Evolutionary conservation across 2,797 vertebrate species (phyloP), one percentile per base, ranked within the genome.

Genomic region (Myotis findleyi): DNA sequence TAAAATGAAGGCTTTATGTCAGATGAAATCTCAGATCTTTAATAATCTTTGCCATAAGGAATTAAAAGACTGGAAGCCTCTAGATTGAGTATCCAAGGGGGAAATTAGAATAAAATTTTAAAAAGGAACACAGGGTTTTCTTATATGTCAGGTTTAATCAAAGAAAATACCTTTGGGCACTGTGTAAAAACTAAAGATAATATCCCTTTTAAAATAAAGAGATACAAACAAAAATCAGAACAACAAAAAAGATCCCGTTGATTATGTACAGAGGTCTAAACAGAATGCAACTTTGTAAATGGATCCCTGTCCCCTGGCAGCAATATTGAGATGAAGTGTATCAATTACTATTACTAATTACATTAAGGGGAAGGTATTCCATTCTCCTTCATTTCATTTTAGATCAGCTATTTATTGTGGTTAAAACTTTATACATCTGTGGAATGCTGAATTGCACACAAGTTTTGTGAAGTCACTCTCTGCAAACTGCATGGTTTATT

Each of bases 331-430:
- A 97, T 44, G 96, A 33, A 18, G 82, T 71, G 59, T 98, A 98
- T 98, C 98, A 96, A 82, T 98, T 98, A 98, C 97, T 83, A 91
- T 90, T 97, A 97, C 98, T 98, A 98, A 98, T 98, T 98, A 98
- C 95, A 97, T 96, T 98, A 98, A 98, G 97, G 95, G 88, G 18
- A 95, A 90, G 84, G 49, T 93, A 89, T 90, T 97, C 96, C 91
- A 85, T 79, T 95, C 68, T 94, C 73, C 71, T 97, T 86, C 93
- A 91, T 77, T 94, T 97, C 85, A 89, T 79, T 96, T 87, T 90
- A 82, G 66, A 85, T 89, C 20, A 75, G 82, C 30, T n/a, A 53
- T 38, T 96, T 95, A 93, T 91, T 95, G 66, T 85, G 53, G 97
- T 93, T 97, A 97, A 96, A 98, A 96, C 82, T 83, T 96, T 85